These are phyloP conservation scores for Ptychadena robeensis DNA, from an alignment of 2,797 vertebrate species.

Conservation along the genomic window DNA sequence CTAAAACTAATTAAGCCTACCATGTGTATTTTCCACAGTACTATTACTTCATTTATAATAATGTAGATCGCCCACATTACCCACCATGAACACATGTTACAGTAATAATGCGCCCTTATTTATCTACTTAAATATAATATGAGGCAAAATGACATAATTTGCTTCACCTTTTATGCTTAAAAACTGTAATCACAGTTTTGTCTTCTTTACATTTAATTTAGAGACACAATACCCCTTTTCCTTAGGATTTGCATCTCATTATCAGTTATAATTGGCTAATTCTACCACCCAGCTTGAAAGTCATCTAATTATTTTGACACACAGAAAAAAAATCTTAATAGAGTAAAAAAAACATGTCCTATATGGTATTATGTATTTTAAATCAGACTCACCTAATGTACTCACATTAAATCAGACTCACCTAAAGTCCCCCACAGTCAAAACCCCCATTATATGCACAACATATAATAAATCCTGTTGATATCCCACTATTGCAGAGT, in stretches of 20 bases:
- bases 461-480: too few relatives aligned
- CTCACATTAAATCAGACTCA: too few relatives aligned
- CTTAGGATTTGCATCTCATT: slow-evolving; percentile 19
- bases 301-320: slow-evolving; percentile 29
- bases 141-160: slow-evolving; percentile 5
- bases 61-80: slow-evolving; percentile 5
- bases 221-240: not conserved
- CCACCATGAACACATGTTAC: not conserved
- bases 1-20: not conserved
- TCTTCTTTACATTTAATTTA: slow-evolving; percentile 14
- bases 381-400: too few relatives aligned
- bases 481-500: too few relatives aligned
- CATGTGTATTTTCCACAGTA: not conserved
- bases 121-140: slow-evolving; percentile 22
- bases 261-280: slow-evolving; percentile 21
- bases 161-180: slow-evolving; percentile 6
- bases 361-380: too few relatives aligned
- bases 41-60: not conserved
- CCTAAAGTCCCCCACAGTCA: too few relatives aligned
- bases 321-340: slow-evolving; percentile 2
- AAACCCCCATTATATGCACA: too few relatives aligned
- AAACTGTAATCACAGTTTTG: slow-evolving; percentile 2
- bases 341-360: not conserved
- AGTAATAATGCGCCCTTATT: slow-evolving; percentile 10
- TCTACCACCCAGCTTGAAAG: slow-evolving; percentile 7